Percentiles rank a stretch among this genome's conserved stretches.
These are phyloP conservation scores for Chirona hameri DNA, from an alignment of 2,888 invertebrate genomes.

Conservation along the genomic window DNA sequence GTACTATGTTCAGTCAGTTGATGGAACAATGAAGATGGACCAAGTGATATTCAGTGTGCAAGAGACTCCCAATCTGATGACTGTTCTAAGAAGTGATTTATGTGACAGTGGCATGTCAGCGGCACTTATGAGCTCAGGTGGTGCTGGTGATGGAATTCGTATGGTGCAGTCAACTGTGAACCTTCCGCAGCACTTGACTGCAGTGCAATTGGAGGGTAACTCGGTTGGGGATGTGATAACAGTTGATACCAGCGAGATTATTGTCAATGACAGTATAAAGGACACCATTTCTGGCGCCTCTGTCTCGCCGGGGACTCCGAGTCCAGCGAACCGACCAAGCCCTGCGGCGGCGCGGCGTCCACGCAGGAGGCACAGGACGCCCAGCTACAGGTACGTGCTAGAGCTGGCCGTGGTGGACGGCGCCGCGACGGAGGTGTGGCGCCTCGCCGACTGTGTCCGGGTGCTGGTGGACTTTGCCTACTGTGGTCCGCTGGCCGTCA, in stretches of 20 bases:
- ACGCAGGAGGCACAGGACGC: not conserved
- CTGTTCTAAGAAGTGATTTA: not conserved
- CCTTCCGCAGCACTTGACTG: not conserved
- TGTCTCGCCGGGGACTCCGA: not conserved
- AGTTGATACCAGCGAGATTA: not conserved
- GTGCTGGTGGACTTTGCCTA: constrained; percentile 8
- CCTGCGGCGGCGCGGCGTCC: not conserved
- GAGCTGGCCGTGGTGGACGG: not conserved
- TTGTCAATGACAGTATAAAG: no score
- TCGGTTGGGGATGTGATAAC: not conserved
- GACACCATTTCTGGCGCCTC: not conserved
- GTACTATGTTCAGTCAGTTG: not conserved
- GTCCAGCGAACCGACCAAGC: not conserved
- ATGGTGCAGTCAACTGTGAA: not conserved
- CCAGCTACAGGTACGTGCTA: not conserved
- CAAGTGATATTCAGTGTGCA: not conserved
- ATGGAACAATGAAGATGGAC: not conserved
- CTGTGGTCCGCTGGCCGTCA: not conserved
- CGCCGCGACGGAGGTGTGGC: not conserved
- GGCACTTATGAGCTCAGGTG: not conserved
- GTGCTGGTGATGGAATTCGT: not conserved
- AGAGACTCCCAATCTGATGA: not conserved
- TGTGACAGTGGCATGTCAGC: not conserved
- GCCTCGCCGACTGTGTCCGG: not conserved
- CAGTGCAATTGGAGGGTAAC: not conserved